Base-by-base conservation (phyloP, 1,140 invertebrate genomes). In the Brachionus paranguensis region DNA sequence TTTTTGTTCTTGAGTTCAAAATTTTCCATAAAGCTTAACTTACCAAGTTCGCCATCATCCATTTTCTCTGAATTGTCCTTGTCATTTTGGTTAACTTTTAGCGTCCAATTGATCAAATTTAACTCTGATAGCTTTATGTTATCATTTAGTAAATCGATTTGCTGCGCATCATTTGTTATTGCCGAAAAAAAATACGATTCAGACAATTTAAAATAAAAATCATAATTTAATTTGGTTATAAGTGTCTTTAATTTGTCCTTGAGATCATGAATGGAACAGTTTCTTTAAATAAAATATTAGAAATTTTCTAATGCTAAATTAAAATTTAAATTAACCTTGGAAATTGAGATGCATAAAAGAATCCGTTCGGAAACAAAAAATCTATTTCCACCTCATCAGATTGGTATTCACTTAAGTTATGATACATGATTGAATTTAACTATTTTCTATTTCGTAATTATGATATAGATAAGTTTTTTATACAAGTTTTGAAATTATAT, bases 361-460 rank as follows among this genome's bases (percentile, higher is more conserved):
- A 72, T 41, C 68, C 68, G 17, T 72, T 72, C 14, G 68, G 37
- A 72, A 72, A 72, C 33, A 72, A 43, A 72, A 72, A 72, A 12
- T 72, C 68, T 7, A 72, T 72, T 43, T 72, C 68, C 33, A 72
- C 17, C 20, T 72, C 68, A 72, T 72, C 68, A n/a, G 68, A 72
- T 43, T 72, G 33, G n/a, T 43, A 45, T 12, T 72, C 68, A 43
- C 4, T n/a, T 6, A 72, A 45, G 68, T 72, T 72, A 41, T 72
- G 37, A 43, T 72, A 72, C 68, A 72, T 72, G 17, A 41, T 72
- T 72, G 3, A 4, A 43, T 43, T 72, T 72, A 10, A 43, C 33
- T 41, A n/a, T 41, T 20, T 43, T 43, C 6, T 37, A 2, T 20
- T 10, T 17, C 47, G 7, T 8, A 47, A 72, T 72, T 43, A 43